A percentile compares a stretch with the other conserved stretches of the same genome.
phyloP scores from a whole-genome alignment of 2,888 invertebrate species.

The Callimorpha dominula region DNA sequence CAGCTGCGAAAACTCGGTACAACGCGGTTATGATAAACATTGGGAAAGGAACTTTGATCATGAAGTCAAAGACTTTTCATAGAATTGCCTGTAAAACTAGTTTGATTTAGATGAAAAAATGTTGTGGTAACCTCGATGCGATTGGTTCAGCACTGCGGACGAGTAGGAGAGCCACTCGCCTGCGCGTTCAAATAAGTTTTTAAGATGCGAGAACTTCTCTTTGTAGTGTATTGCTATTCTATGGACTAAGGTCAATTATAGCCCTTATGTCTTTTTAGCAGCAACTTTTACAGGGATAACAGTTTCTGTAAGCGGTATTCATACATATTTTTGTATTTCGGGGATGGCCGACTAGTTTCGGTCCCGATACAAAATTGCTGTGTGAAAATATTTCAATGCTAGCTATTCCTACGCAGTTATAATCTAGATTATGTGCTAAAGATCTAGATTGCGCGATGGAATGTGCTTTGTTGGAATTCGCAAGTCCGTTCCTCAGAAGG shows the following conservation, averaged over 20 bases:
- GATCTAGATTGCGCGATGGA: neutral
- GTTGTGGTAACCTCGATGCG: neutral
- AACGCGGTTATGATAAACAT: neutral
- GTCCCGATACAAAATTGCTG: too few relatives aligned
- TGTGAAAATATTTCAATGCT: neutral
- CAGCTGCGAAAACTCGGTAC: neutral
- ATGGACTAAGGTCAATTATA: neutral
- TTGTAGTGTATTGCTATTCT: neutral
- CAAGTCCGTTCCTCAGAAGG: neutral
- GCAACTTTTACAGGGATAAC: too few relatives aligned
- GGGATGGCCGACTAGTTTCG: too few relatives aligned
- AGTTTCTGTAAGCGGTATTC: neutral
- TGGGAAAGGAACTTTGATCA: neutral
- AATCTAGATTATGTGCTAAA: neutral
- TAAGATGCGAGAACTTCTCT: too few relatives aligned
- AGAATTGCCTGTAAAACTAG: neutral
- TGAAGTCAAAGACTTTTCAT: constrained; percentile 3
- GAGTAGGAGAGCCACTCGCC: neutral
- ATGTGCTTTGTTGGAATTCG: neutral
- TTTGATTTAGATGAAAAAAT: neutral
- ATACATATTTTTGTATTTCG: neutral
- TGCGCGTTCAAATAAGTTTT: neutral
- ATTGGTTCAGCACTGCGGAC: neutral
- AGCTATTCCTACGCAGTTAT: neutral
- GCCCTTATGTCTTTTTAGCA: too few relatives aligned